These are phyloP conservation scores for Dendrolimus pini DNA, from an alignment of 2,888 invertebrate genomes.

Conservation along the genomic window DNA sequence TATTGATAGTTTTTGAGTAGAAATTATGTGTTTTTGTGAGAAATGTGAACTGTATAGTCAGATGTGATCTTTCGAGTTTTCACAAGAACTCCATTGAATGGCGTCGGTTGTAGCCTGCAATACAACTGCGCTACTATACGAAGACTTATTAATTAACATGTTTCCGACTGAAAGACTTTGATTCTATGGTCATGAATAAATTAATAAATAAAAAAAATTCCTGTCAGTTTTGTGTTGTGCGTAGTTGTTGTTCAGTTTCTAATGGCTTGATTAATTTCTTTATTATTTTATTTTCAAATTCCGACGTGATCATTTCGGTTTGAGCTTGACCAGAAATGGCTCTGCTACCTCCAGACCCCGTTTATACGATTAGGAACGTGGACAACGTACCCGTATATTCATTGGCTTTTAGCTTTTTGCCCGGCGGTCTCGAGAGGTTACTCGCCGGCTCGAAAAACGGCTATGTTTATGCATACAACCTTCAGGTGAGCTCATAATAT, in stretches of 20 bases:
- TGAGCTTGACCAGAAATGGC: conserved; percentile 79
- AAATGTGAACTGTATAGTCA: no score
- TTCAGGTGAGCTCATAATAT: conserved; percentile 78
- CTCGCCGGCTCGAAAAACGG: conserved; percentile 86
- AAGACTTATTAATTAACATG: no score
- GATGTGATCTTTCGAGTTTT: no score
- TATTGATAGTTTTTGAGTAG: no score
- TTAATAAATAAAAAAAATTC: no score
- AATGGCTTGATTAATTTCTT: conserved; percentile 71
- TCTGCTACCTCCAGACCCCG: conserved; percentile 86
- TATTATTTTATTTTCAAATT: conserved; percentile 64
- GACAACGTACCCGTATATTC: conserved; percentile 85
- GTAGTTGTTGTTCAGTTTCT: conserved; percentile 71
- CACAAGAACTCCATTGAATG: no score
- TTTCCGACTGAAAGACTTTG: no score
- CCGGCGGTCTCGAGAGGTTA: conserved; percentile 78
- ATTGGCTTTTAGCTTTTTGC: conserved; percentile 80
- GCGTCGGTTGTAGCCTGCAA: no score
- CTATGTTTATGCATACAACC: conserved; percentile 86
- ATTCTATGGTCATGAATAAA: no score
- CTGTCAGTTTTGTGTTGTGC: conserved; percentile 76
- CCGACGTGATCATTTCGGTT: conserved; percentile 58
- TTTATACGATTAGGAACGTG: conserved; percentile 81
- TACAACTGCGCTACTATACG: no score
- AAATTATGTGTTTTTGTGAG: no score